Evolutionary conservation across 1,140 invertebrate species (phyloP).

Genomic region (Myzus persicae): DNA sequence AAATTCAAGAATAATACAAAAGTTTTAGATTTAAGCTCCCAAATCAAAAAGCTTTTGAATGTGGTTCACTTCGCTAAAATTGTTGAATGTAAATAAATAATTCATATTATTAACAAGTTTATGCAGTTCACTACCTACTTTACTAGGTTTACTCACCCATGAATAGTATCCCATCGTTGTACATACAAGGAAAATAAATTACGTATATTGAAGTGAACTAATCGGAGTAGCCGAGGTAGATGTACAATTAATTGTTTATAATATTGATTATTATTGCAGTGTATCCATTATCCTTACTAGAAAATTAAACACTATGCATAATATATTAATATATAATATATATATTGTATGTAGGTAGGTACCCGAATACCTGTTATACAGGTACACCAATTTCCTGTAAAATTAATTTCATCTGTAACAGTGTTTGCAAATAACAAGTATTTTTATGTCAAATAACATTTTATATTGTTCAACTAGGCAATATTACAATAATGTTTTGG

Average conservation of each 20-base stretch:
- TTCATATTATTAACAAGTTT: not conserved
- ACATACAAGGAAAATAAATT: not conserved
- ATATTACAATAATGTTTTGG: no score
- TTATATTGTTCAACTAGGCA: no score
- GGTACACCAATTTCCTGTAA: no score
- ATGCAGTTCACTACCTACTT: not conserved
- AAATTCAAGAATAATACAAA: not conserved
- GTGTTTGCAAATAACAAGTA: no score
- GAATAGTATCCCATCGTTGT: not conserved
- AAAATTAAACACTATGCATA: not conserved
- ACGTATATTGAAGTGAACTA: not conserved
- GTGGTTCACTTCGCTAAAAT: not conserved
- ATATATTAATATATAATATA: no score
- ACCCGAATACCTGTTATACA: no score
- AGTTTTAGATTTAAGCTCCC: not conserved
- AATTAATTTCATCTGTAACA: no score
- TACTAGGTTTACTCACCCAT: not conserved
- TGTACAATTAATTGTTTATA: not conserved
- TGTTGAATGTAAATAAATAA: not conserved
- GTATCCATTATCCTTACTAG: not conserved
- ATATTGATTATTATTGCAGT: constrained; percentile 5
- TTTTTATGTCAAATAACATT: no score
- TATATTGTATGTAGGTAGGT: no score
- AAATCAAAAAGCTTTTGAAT: constrained; percentile 15
- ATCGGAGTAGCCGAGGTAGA: not conserved